phyloP scores from a whole-genome alignment of 2,113 vertebrate genomes.

The Lipophrys pholis region DNA sequence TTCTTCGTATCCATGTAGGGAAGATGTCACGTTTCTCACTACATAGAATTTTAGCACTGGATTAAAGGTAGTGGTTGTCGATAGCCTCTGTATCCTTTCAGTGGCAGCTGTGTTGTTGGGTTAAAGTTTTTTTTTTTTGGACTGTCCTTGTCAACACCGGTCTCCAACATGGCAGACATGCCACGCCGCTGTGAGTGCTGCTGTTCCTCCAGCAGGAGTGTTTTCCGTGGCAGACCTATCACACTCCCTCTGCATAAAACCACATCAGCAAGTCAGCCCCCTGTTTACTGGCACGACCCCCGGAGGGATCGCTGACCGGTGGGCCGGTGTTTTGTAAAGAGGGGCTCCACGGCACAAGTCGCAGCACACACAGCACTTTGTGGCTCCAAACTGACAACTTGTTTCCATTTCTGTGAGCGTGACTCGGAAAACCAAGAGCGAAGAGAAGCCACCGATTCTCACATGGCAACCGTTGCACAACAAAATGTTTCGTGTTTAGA shows the following conservation, averaged over 20 bases:
- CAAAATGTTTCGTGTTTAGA: too few relatives aligned
- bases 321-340: constrained; percentile 53
- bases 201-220: constrained; percentile 17
- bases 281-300: constrained; percentile 65
- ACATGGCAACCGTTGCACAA: too few relatives aligned
- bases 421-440: constrained; percentile 2
- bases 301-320: constrained; percentile 57
- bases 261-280: constrained; percentile 66
- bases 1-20: too few relatives aligned
- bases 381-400: constrained; percentile 37
- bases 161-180: constrained; percentile 45
- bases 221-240: constrained; percentile 54
- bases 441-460: neutral
- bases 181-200: constrained; percentile 15
- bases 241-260: constrained; percentile 51
- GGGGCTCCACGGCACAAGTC: constrained; percentile 39
- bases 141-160: constrained; percentile 37
- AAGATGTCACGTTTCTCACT: too few relatives aligned
- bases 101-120: neutral
- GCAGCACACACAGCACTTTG: constrained; percentile 8
- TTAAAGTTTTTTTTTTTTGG: neutral
- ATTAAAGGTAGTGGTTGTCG: too few relatives aligned
- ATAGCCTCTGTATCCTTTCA: too few relatives aligned
- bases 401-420: constrained; percentile 37
- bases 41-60: too few relatives aligned